phyloP scores from a whole-genome alignment of 1,140 invertebrate genomes.

The Leptinotarsa texana region DNA sequence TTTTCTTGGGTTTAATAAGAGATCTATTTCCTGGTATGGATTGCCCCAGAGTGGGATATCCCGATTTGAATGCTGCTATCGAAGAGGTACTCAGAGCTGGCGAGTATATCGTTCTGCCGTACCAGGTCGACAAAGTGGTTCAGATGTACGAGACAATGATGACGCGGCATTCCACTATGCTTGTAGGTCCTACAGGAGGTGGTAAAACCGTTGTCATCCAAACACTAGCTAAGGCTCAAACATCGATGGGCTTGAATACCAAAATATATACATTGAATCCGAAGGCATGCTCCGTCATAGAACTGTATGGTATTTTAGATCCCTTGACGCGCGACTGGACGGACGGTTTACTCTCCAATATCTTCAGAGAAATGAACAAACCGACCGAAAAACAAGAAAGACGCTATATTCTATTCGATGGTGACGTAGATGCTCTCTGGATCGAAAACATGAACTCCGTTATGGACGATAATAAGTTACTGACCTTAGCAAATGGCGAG shows the following conservation, averaged over 20 bases:
- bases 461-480: conserved; percentile 90
- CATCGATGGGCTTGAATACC: conserved; percentile 72
- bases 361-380: conserved; percentile 89
- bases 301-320: conserved; percentile 88
- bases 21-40: conserved; percentile 89
- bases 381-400: conserved; percentile 69
- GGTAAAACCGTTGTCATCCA: conserved; percentile 88
- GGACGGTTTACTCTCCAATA: conserved; percentile 86
- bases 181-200: conserved; percentile 88
- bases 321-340: conserved; percentile 87
- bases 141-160: conserved; percentile 93
- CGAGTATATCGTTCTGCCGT: conserved; percentile 72
- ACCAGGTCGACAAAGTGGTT: conserved; percentile 75
- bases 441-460: conserved; percentile 97
- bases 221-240: conserved; percentile 79
- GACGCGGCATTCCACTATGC: conserved; percentile 88
- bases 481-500: conserved; percentile 90
- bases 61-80: conserved; percentile 81
- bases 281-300: conserved; percentile 84
- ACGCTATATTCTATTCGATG: conserved; percentile 81
- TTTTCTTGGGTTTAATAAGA: conserved; percentile 84
- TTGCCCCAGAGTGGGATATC: conserved; percentile 81
- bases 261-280: conserved; percentile 81
- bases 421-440: conserved; percentile 91
- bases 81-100: conserved; percentile 67